phyloP scores from a whole-genome alignment of 2,797 vertebrate genomes.

The Scolopax bukidnonensis region DNA sequence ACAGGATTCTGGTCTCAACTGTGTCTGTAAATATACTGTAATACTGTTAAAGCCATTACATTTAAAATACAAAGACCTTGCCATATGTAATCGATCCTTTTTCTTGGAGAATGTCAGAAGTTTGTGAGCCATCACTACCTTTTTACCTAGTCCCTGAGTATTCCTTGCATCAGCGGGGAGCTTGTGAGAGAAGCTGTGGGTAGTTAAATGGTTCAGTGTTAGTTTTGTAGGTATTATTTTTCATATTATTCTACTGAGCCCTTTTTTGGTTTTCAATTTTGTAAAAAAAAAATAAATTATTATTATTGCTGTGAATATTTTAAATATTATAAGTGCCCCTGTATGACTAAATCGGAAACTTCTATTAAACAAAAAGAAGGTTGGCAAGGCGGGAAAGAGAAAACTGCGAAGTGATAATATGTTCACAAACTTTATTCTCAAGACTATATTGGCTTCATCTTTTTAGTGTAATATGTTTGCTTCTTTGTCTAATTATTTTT shows the following conservation, averaged over 20 bases:
- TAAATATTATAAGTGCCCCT: background rate
- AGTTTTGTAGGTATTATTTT: background rate
- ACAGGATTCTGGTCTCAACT: background rate
- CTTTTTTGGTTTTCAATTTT: background rate
- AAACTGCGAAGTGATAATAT: background rate
- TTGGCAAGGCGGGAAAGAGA: background rate
- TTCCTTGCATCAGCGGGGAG: background rate
- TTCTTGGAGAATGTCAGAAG: background rate
- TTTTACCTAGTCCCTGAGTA: background rate
- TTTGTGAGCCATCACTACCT: background rate
- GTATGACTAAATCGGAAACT: background rate
- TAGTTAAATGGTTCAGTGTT: background rate
- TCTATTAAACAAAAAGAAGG: background rate
- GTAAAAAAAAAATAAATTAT: background rate
- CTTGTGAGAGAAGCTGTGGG: background rate
- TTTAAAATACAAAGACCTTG: background rate
- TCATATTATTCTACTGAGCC: background rate
- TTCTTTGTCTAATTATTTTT: slow-evolving; percentile 36
- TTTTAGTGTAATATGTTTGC: slow-evolving; percentile 16
- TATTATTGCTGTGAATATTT: background rate
- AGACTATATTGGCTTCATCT: background rate
- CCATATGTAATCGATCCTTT: background rate
- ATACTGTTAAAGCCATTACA: background rate
- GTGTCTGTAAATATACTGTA: background rate
- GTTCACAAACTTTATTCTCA: slow-evolving; percentile 5